These are phyloP conservation scores for Druon quercuslanigerum DNA, from an alignment of 1,140 invertebrate genomes.

Conservation along the genomic window DNA sequence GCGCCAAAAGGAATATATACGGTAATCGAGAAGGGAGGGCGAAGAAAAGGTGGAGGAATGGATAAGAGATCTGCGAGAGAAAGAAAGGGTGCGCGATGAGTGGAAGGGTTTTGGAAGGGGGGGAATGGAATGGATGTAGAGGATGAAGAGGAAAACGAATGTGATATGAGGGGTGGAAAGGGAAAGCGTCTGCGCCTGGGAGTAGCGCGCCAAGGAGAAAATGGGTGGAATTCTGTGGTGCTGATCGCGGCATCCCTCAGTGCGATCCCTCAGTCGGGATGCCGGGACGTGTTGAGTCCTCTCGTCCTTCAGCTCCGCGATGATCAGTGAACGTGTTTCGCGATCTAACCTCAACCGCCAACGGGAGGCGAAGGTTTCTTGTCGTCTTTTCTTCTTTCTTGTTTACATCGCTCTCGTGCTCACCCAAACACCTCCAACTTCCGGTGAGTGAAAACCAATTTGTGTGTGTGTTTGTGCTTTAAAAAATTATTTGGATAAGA, in stretches of 20 bases:
- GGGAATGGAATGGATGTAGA: neutral
- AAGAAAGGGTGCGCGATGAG: conserved; percentile 3
- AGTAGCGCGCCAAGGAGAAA: conserved; percentile 39
- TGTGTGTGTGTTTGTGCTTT: neutral
- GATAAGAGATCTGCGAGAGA: conserved; percentile 32
- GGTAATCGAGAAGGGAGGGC: conserved; percentile 17
- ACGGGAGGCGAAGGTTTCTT: conserved; percentile 44
- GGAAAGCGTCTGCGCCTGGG: conserved; percentile 57
- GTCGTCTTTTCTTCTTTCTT: conserved; percentile 42
- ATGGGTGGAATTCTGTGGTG: conserved; percentile 40
- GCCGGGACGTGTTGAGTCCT: conserved; percentile 68
- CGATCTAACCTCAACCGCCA: conserved; percentile 47
- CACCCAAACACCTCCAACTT: conserved; percentile 61
- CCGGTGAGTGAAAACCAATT: conserved; percentile 66
- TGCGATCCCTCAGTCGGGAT: conserved; percentile 72
- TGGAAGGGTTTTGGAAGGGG: neutral
- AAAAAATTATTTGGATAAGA: neutral
- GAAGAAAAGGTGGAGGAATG: conserved; percentile 2
- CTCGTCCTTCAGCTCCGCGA: conserved; percentile 62
- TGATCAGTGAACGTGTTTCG: conserved; percentile 65
- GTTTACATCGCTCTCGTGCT: conserved; percentile 54
- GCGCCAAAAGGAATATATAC: neutral
- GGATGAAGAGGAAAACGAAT: conserved; percentile 39
- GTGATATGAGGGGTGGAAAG: conserved; percentile 40
- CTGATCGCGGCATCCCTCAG: conserved; percentile 48